Percentiles rank a stretch among this genome's conserved stretches.
Evolutionary conservation across 2,113 vertebrate genomes (phyloP).

Genomic region (Notarius quadriscutis): DNA sequence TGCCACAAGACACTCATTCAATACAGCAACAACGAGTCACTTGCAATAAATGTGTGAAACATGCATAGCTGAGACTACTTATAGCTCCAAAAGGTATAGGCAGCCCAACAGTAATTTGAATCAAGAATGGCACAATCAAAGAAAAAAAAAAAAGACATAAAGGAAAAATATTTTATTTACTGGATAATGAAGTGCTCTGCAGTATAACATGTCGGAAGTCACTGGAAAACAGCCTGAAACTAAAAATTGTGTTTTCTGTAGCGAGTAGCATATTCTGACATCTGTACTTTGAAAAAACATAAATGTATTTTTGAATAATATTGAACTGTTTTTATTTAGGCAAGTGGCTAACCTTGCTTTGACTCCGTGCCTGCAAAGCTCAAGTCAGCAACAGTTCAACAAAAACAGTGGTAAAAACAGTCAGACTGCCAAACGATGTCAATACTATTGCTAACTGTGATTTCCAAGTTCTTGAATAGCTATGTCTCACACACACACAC

Average conservation of each 20-base stretch:
- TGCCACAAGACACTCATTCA: constrained; percentile 9
- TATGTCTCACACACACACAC: no score
- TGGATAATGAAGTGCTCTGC: background rate
- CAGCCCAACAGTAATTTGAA: background rate
- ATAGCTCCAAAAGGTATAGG: constrained; percentile 2
- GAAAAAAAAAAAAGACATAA: background rate
- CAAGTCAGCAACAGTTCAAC: background rate
- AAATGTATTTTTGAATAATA: background rate
- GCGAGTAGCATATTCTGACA: background rate
- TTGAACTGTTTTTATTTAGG: background rate
- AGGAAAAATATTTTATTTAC: background rate
- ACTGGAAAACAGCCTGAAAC: background rate
- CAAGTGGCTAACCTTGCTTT: background rate
- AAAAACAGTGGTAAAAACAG: background rate
- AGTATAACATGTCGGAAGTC: background rate
- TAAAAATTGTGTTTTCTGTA: background rate
- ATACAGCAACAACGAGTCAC: background rate
- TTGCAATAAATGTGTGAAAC: constrained; percentile 15
- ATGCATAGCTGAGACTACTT: background rate
- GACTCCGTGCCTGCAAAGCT: background rate
- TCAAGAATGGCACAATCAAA: background rate
- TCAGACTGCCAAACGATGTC: background rate
- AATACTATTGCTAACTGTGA: no score
- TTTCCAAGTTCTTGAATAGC: no score
- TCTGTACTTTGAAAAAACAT: background rate